Conservation (phyloP, 2,113 vertebrate genomes). For the Philantomba maxwellii region DNA sequence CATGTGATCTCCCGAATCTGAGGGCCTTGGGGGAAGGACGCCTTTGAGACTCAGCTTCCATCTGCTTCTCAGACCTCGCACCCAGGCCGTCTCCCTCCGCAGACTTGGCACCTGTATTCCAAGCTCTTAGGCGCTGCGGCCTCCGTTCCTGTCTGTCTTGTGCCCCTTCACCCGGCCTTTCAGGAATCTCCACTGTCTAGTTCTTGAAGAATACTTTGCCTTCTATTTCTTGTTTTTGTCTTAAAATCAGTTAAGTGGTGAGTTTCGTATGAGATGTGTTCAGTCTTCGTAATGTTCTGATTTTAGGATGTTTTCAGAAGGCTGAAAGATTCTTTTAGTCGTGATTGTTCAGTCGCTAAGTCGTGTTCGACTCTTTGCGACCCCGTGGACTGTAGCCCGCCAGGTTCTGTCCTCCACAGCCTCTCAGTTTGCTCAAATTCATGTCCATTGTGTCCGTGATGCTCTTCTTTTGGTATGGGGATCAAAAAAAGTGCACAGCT, state of each 20-base stretch:
- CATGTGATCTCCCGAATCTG: too few relatives aligned
- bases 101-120: neutral
- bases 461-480: neutral
- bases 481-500: neutral
- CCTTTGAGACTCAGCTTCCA: neutral
- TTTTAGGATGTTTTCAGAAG: neutral
- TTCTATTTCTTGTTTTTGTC: neutral
- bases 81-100: fast-evolving
- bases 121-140: fast-evolving
- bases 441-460: neutral
- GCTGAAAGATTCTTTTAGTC: neutral
- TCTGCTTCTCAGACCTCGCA: neutral
- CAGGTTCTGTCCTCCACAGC: neutral
- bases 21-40: neutral
- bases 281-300: neutral
- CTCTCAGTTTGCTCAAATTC: neutral
- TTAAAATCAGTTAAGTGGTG: neutral
- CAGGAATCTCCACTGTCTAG: neutral
- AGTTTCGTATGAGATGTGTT: neutral
- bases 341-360: neutral
- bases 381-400: neutral
- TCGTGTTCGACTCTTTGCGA: fast-evolving
- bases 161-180: neutral
- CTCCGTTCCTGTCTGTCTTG: neutral
- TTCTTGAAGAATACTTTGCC: neutral